Evolutionary conservation across 2,797 vertebrate species (phyloP).

Genomic region (Argentina silus): DNA sequence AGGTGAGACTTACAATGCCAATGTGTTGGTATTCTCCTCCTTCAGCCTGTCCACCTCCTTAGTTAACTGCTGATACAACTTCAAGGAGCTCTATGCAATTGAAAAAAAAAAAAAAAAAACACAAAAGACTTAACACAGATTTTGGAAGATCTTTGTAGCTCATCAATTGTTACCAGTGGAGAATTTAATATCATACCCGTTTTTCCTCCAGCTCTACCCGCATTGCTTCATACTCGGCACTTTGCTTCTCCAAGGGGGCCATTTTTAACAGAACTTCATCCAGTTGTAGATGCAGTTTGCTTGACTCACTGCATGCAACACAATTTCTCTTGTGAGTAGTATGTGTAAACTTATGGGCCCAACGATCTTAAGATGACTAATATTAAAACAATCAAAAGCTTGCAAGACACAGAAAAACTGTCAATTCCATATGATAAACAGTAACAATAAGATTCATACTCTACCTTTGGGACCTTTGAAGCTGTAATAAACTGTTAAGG

Average conservation of each 20-base stretch:
- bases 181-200: slow-evolving; percentile 72
- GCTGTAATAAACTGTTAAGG: slow-evolving; percentile 84
- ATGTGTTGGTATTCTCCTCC: slow-evolving; percentile 78
- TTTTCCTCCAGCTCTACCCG: slow-evolving; percentile 89
- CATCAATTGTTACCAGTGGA: not conserved
- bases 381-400: not conserved
- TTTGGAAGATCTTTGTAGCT: not conserved
- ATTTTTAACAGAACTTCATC: slow-evolving; percentile 88
- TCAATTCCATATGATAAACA: not conserved
- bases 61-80: slow-evolving; percentile 77
- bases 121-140: not conserved
- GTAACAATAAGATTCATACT: slow-evolving; percentile 16
- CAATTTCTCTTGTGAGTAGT: not conserved
- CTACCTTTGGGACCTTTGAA: slow-evolving; percentile 86
- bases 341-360: not conserved
- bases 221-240: slow-evolving; percentile 81
- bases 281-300: slow-evolving; percentile 85
- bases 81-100: slow-evolving; percentile 79
- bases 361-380: not conserved
- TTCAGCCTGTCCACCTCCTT: slow-evolving; percentile 81
- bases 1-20: slow-evolving; percentile 72
- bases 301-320: slow-evolving; percentile 79
- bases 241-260: slow-evolving; percentile 84
- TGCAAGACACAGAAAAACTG: slow-evolving; percentile 21
- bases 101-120: not conserved